These are phyloP conservation scores for Temnothorax unifasciatus DNA, from an alignment of 2,888 invertebrate species.

Conservation along the genomic window DNA sequence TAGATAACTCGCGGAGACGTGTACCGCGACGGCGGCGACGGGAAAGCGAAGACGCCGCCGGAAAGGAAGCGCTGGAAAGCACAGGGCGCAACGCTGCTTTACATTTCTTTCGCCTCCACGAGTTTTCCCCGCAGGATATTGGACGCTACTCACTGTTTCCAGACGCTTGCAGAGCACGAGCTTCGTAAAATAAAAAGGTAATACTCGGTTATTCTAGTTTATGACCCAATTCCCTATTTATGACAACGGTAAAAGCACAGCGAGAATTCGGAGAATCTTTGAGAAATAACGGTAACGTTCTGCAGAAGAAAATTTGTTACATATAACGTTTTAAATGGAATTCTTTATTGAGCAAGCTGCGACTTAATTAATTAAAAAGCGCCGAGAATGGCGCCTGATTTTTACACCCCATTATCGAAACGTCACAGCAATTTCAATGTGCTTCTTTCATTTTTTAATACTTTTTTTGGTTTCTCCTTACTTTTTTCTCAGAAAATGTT, in stretches of 20 bases:
- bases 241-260: background rate
- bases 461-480: too few species aligned
- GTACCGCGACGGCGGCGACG: background rate
- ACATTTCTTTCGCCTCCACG: constrained; percentile 24
- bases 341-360: background rate
- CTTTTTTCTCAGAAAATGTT: too few species aligned
- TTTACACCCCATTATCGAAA: too few species aligned
- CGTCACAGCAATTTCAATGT: too few species aligned
- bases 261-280: background rate
- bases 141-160: background rate
- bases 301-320: background rate
- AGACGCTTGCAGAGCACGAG: background rate
- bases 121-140: constrained; percentile 50
- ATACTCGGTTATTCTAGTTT: constrained; percentile 24
- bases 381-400: too few species aligned
- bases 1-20: constrained; percentile 8
- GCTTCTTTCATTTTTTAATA: too few species aligned
- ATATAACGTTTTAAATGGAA: background rate
- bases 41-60: background rate
- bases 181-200: background rate
- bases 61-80: background rate
- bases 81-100: background rate
- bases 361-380: background rate
- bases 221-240: background rate
- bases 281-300: background rate